Evolutionary conservation across 2,797 vertebrate species (phyloP).

Genomic region (Sebastes itinus): DNA sequence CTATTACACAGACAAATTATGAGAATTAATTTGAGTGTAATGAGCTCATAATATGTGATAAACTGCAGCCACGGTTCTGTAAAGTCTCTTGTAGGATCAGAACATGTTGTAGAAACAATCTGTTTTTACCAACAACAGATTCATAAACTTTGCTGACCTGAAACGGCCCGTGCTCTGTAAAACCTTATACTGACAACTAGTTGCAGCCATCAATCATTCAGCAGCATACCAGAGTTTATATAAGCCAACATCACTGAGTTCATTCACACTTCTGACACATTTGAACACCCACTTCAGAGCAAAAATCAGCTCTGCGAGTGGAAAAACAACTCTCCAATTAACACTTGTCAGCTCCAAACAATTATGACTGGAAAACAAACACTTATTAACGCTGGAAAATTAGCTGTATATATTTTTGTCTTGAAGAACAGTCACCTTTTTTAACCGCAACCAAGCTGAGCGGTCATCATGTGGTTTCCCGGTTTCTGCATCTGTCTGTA

Average conservation of each 20-base stretch:
- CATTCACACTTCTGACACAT: slow-evolving; percentile 46
- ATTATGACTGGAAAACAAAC: slow-evolving; percentile 51
- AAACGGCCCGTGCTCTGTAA: not conserved
- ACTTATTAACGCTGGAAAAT: slow-evolving; percentile 20
- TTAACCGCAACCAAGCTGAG: not conserved
- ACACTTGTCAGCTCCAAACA: slow-evolving; percentile 44
- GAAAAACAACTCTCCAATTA: slow-evolving; percentile 61
- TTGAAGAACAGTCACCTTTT: slow-evolving; percentile 7
- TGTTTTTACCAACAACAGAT: not conserved
- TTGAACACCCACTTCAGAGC: slow-evolving; percentile 43
- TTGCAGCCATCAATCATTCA: slow-evolving; percentile 16
- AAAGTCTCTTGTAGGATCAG: not conserved
- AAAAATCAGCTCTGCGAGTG: slow-evolving; percentile 18
- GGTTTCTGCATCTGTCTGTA: not conserved
- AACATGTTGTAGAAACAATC: not conserved
- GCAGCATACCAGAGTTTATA: slow-evolving; percentile 27
- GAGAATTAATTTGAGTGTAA: slow-evolving; percentile 5
- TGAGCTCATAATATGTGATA: not conserved
- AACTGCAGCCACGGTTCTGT: not conserved
- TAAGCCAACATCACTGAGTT: slow-evolving; percentile 44
- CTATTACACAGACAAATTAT: not conserved
- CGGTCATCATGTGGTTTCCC: not conserved
- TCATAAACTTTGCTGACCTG: slow-evolving; percentile 6
- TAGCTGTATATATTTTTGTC: slow-evolving; percentile 12
- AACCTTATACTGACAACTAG: not conserved